Evolutionary conservation across 2,113 vertebrate species (phyloP), one percentile per base, ranked within the genome.

Genomic region (Hystrix brachyura): DNA sequence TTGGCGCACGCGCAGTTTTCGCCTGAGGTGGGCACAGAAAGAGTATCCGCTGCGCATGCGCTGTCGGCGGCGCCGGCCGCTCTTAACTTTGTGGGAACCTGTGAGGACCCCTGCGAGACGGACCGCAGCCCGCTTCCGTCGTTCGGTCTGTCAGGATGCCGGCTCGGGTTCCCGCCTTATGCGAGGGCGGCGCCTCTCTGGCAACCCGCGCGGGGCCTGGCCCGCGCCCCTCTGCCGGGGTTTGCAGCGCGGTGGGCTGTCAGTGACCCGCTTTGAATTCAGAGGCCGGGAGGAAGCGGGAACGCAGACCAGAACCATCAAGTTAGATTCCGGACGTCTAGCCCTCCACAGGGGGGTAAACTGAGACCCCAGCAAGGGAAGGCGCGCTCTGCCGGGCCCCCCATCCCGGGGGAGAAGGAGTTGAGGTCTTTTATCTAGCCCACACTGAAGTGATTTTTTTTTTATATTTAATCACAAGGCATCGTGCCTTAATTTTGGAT

Each of bases 1-100:
- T 46, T 64, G 67, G 87, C 57, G 46, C 59, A 29, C 0, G 25
- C 65, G 29, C 81, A 13, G 76, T 32, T 34, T 51, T 18, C 3
- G 10, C 10, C 72, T 10, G 5, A 43, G 43, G 17, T 5, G 34
- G 62, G 34, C 3, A 23, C 3, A 27, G 25, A 8, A 19, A 18
- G 57, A 59, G 57, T 18, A 59, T 5, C 57, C 21, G 29, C 48
- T 0, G 57, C 57, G 85, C 91, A 57, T 48, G 93, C 88, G 80
- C 8, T 0, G 0, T 53, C 1, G 5, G 11, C 0, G 2, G 0
- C 12, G 1, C 2, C 2, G 21, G 19, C 11, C 0, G 7, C 4
- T 14, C 4, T 15, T 7, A 1, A 34, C 0, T 1, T 18, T 19
- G 1, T 13, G 23, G 86, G 46, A 74, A 12, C 25, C 0, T 0